phyloP scores from a whole-genome alignment of 30 jellyfish, hydroid and myxozoan genomes.

The Turritopsis rubra region DNA sequence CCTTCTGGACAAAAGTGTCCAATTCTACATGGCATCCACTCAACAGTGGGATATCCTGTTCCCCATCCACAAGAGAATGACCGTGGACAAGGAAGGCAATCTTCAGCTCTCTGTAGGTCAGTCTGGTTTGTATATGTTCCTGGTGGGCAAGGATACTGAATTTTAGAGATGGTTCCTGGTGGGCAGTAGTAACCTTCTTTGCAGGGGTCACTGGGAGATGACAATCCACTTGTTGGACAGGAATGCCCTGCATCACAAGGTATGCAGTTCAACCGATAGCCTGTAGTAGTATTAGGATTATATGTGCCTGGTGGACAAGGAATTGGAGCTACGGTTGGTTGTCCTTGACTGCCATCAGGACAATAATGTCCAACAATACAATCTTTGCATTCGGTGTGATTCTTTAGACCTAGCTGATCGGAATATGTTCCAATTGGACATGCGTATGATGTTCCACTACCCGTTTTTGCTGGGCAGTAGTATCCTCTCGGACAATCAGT shows the following conservation, averaged over 20 bases:
- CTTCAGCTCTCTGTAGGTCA: constrained; percentile 66
- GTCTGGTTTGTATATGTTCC: constrained; percentile 91
- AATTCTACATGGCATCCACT: constrained; percentile 81
- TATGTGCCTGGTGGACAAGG: constrained; percentile 97
- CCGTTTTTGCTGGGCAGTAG: constrained; percentile 87
- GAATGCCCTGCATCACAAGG: constrained; percentile 91
- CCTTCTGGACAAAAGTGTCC: constrained; percentile 95
- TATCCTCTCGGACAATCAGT: constrained; percentile 77
- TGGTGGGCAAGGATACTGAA: constrained; percentile 90
- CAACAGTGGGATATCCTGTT: constrained; percentile 74
- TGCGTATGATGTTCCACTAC: constrained; percentile 65
- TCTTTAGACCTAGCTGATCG: constrained; percentile 40
- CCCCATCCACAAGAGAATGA: constrained; percentile 95
- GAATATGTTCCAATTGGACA: constrained; percentile 91
- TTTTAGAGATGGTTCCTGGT: constrained; percentile 69
- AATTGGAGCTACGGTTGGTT: constrained; percentile 72
- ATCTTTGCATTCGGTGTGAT: constrained; percentile 66
- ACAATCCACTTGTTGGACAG: constrained; percentile 82
- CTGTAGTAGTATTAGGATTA: constrained; percentile 61
- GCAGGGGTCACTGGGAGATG: constrained; percentile 57
- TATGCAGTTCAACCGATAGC: constrained; percentile 64
- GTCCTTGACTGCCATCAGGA: constrained; percentile 84
- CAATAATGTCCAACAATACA: constrained; percentile 97
- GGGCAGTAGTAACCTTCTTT: constrained; percentile 86
- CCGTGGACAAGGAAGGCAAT: constrained; percentile 82